phyloP scores from a whole-genome alignment of 2,113 vertebrate species.

The Malurus cyaneus region DNA sequence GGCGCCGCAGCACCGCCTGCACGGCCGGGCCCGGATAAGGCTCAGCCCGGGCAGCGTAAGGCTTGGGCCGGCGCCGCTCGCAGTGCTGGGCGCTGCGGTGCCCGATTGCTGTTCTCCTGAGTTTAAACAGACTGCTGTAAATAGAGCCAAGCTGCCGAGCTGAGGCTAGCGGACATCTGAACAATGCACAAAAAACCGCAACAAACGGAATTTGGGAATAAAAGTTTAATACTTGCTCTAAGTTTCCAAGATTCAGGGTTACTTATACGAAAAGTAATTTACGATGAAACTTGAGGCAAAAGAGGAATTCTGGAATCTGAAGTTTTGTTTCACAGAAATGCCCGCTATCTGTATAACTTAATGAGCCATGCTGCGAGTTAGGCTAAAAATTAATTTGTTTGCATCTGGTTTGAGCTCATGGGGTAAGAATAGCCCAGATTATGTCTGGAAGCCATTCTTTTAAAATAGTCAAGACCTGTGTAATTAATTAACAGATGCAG shows the following conservation, averaged over 20 bases:
- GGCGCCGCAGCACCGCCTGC: constrained; percentile 50
- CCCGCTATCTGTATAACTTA: accelerated
- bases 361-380: not conserved
- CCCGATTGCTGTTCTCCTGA: not conserved
- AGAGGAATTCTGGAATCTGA: not conserved
- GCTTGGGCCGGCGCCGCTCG: accelerated
- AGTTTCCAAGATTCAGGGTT: not conserved
- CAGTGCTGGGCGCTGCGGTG: not conserved
- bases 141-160: not conserved
- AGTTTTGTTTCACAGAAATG: not conserved
- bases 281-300: not conserved
- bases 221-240: not conserved
- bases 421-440: not conserved
- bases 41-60: not conserved
- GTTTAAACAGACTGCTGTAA: not conserved
- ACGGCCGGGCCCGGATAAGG: not conserved
- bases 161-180: not conserved
- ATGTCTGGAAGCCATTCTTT: not conserved
- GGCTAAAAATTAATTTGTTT: not conserved
- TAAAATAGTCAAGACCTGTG: not conserved
- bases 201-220: not conserved
- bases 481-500: not conserved
- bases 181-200: not conserved
- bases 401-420: not conserved
- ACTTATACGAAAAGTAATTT: not conserved